phyloP scores from a whole-genome alignment of 2,888 invertebrate species.

The Spodoptera picta region DNA sequence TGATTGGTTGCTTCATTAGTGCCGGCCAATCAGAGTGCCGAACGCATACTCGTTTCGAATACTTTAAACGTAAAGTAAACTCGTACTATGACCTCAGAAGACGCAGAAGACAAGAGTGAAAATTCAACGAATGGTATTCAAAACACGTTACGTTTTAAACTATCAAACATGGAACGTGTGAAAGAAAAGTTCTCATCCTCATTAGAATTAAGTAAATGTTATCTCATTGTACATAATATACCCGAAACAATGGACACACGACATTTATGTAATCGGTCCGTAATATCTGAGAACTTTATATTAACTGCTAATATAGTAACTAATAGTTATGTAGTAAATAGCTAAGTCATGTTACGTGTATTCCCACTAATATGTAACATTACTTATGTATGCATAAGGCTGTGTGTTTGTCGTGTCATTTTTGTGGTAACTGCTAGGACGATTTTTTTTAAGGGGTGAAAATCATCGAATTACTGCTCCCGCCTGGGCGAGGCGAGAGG shows the following conservation, averaged over 20 bases:
- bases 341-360: slow-evolving; percentile 38
- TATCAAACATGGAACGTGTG: slow-evolving; percentile 70
- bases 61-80: no score
- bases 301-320: slow-evolving; percentile 47
- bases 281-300: slow-evolving; percentile 65
- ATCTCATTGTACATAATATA: slow-evolving; percentile 80
- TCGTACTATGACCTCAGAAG: no score
- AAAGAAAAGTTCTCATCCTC: slow-evolving; percentile 79
- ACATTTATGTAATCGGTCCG: slow-evolving; percentile 53
- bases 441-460: no score
- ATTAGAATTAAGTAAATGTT: slow-evolving; percentile 75
- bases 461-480: no score
- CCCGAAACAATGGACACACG: slow-evolving; percentile 76
- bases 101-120: slow-evolving; percentile 9
- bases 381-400: no score
- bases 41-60: no score
- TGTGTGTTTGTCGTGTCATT: no score
- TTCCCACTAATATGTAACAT: slow-evolving; percentile 25
- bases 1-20: no score
- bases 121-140: slow-evolving; percentile 29
- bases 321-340: slow-evolving; percentile 33
- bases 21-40: no score
- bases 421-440: no score
- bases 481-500: no score
- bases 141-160: slow-evolving; percentile 32